These are phyloP conservation scores for Tortricodes alternella DNA, from an alignment of 2,888 invertebrate genomes.

Conservation along the genomic window DNA sequence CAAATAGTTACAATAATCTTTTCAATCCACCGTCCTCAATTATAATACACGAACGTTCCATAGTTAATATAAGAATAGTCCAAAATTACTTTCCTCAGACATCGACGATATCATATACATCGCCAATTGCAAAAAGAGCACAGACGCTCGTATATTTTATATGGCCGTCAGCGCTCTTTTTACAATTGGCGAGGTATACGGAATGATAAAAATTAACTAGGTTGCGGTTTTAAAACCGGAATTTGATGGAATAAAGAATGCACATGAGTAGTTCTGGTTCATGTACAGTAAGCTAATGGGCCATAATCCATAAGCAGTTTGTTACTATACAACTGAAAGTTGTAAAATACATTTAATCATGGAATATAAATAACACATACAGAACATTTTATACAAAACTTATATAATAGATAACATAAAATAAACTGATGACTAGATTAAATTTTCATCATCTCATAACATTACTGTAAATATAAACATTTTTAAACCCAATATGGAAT, in stretches of 20 bases:
- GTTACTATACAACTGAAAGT: not conserved
- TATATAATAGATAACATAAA: conserved; percentile 12
- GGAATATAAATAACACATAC: conserved; percentile 8
- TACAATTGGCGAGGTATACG: too few relatives aligned
- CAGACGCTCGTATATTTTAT: too few relatives aligned
- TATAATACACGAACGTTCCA: not conserved
- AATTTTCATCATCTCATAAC: conserved; percentile 24
- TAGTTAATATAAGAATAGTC: not conserved
- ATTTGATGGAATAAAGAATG: not conserved
- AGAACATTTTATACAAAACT: not conserved
- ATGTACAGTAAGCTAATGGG: not conserved
- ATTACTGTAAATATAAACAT: not conserved
- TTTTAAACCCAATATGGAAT: too few relatives aligned
- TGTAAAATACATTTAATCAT: not conserved
- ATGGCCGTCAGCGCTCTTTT: too few relatives aligned
- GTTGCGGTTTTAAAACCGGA: not conserved
- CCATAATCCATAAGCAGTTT: too few relatives aligned
- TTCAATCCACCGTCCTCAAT: not conserved
- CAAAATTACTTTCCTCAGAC: too few relatives aligned
- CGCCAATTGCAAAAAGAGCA: too few relatives aligned
- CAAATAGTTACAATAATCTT: conserved; percentile 1
- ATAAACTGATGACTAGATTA: conserved; percentile 28
- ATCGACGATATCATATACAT: too few relatives aligned
- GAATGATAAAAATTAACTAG: not conserved
- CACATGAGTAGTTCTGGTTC: not conserved